Evolutionary conservation across 2,888 invertebrate species (phyloP).

Genomic region (Eilema depressum): DNA sequence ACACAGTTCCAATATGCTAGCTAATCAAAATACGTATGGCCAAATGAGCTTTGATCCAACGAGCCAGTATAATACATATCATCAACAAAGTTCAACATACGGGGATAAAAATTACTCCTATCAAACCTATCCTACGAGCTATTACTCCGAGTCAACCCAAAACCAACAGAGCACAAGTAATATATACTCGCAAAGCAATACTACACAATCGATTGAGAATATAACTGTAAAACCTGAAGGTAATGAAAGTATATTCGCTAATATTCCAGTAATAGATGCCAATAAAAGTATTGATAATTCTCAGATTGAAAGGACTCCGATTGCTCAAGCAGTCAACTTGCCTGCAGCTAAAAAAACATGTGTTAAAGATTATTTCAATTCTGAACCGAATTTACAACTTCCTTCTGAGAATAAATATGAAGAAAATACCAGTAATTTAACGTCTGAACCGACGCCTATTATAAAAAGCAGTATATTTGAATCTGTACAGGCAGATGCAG

Average conservation of each 20-base stretch:
- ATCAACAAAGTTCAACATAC: slow-evolving; percentile 27
- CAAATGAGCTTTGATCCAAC: slow-evolving; percentile 42
- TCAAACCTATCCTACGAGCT: slow-evolving; percentile 12
- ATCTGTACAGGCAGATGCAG: neutral
- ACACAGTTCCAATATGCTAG: slow-evolving; percentile 22
- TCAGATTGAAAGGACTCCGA: neutral
- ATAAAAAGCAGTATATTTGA: neutral
- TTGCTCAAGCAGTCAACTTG: neutral
- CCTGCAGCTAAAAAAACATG: neutral
- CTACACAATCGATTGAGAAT: neutral
- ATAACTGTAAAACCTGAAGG: neutral
- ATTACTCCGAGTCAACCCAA: neutral
- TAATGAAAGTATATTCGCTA: neutral
- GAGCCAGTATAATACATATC: slow-evolving; percentile 42
- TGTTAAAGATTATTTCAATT: neutral
- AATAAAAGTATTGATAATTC: neutral
- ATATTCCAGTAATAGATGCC: neutral
- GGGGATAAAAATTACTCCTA: neutral
- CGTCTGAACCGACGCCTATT: neutral
- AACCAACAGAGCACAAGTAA: neutral
- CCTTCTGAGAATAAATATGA: neutral
- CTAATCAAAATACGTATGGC: slow-evolving; percentile 33
- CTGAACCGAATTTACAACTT: neutral
- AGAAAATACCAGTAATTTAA: slow-evolving; percentile 2
- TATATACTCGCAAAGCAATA: slow-evolving; percentile 10